These are phyloP conservation scores for Thaumatotibia leucotreta DNA, from an alignment of 1,140 invertebrate species.

Conservation along the genomic window DNA sequence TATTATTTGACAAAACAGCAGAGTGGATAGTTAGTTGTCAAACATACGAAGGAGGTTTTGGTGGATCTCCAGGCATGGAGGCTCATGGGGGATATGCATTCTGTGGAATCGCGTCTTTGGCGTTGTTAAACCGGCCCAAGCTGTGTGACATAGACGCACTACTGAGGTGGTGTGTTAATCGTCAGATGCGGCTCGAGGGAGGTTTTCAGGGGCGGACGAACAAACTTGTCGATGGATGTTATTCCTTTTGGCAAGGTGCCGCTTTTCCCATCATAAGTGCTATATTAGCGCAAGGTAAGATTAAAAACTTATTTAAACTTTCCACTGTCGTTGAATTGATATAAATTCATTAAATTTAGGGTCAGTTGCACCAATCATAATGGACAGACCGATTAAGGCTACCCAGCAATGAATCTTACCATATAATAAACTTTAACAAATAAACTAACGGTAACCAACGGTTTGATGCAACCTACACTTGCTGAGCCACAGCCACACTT, in stretches of 20 bases:
- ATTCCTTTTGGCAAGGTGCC: conserved; percentile 99
- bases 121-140: conserved; percentile 87
- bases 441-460: no score
- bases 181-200: conserved; percentile 93
- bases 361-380: no score
- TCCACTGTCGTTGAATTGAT: no score
- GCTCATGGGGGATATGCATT: conserved; percentile 99
- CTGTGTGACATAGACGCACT: conserved; percentile 88
- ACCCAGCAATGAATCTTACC: no score
- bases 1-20: conserved; percentile 90
- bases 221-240: conserved; percentile 98
- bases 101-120: conserved; percentile 94
- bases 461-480: no score
- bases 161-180: conserved; percentile 91
- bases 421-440: no score
- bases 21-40: conserved; percentile 96
- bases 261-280: conserved; percentile 86
- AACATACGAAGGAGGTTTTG: conserved; percentile 99
- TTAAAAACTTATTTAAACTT: not conserved
- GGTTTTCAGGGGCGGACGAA: conserved; percentile 98
- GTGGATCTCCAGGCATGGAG: conserved; percentile 95
- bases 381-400: no score
- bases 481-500: no score
- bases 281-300: conserved; percentile 62
- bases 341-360: no score